Evolutionary conservation across 1,140 invertebrate genomes (phyloP).

Genomic region (Physella acuta): DNA sequence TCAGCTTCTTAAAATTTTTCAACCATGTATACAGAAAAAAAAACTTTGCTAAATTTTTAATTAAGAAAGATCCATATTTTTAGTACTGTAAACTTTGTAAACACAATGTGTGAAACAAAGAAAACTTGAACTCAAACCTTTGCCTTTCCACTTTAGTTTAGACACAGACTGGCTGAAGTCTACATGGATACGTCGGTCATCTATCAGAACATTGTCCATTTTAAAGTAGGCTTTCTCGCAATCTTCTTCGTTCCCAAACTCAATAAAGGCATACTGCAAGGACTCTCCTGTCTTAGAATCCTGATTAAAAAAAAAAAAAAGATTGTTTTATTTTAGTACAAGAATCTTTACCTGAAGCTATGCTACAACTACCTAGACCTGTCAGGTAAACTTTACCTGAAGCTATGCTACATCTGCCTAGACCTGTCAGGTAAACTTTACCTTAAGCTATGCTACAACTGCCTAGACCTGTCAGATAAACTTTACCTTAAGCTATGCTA

Average conservation of each 20-base stretch:
- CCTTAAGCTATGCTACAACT: too few relatives aligned
- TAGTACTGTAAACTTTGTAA: background rate
- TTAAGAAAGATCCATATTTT: background rate
- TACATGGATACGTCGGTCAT: constrained; percentile 97
- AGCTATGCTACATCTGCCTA: too few relatives aligned
- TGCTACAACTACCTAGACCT: too few relatives aligned
- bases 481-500: too few relatives aligned
- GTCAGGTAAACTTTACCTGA: too few relatives aligned
- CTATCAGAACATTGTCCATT: constrained; percentile 99
- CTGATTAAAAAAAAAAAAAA: constrained; percentile 22
- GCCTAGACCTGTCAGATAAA: too few relatives aligned
- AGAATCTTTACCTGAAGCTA: too few relatives aligned
- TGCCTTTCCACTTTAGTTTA: constrained; percentile 62
- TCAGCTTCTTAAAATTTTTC: background rate
- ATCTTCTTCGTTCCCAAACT: constrained; percentile 91
- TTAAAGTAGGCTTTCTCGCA: constrained; percentile 99
- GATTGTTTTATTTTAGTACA: too few relatives aligned
- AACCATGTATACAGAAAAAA: background rate
- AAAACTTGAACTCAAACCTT: constrained; percentile 22
- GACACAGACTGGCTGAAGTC: constrained; percentile 99
- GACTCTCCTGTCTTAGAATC: constrained; percentile 92
- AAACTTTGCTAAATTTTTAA: background rate
- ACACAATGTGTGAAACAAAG: background rate
- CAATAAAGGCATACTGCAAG: constrained; percentile 98
- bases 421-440: too few relatives aligned